Evolutionary conservation across 1,140 invertebrate species (phyloP).

Genomic region (Solen grandis): DNA sequence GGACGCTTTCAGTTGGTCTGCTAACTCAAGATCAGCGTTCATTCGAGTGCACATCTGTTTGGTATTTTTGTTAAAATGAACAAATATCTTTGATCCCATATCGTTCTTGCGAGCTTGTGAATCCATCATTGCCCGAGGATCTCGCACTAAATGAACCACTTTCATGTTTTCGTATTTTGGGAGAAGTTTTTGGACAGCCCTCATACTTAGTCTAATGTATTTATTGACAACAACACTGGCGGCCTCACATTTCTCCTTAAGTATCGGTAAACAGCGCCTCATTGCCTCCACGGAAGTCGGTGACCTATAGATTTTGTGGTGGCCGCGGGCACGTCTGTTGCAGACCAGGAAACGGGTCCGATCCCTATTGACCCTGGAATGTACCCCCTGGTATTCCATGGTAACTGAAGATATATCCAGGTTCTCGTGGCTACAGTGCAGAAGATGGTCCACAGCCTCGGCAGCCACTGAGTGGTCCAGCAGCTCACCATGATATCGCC

Average conservation of each 20-base stretch:
- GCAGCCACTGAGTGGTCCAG: too few species aligned
- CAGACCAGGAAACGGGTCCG: not conserved
- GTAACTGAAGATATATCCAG: not conserved
- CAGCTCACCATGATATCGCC: too few species aligned
- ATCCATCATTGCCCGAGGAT: constrained; percentile 52
- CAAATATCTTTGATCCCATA: constrained; percentile 1
- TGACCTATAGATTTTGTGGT: not conserved
- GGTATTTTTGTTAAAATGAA: not conserved
- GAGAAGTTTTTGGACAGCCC: not conserved
- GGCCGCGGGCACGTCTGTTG: too few species aligned
- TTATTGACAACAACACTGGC: constrained; percentile 11
- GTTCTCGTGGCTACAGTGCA: not conserved
- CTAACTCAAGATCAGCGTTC: not conserved
- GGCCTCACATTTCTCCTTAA: not conserved
- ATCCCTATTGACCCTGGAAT: not conserved
- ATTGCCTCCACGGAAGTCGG: not conserved
- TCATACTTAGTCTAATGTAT: constrained; percentile 26
- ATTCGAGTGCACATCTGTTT: constrained; percentile 18
- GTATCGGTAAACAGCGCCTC: constrained; percentile 7
- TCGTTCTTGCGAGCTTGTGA: constrained; percentile 47
- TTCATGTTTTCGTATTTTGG: constrained; percentile 1
- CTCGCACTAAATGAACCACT: constrained; percentile 35
- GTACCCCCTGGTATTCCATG: not conserved
- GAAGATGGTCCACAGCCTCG: not conserved
- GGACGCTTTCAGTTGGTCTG: not conserved